Evolutionary conservation across 2,113 vertebrate genomes (phyloP), one percentile per base, ranked within the genome.

Genomic region (Lasiurus borealis): DNA sequence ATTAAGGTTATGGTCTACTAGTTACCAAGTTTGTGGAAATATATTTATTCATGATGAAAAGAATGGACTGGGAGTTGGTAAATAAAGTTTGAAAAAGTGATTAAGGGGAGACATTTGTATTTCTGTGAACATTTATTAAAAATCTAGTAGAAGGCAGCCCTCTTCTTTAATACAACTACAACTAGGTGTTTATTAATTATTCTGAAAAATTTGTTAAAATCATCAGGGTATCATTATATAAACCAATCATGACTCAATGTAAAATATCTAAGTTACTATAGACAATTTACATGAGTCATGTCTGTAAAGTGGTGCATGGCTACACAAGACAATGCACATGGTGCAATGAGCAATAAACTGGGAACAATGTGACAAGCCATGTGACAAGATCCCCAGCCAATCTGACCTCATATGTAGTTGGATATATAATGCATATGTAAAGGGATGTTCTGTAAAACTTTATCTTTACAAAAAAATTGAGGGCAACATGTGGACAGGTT

Each of bases 21-120:
- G 23, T 48, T 29, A 34, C 1, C n/a, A 48, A 85, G 15, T 34
- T 59, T 71, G 52, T 44, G 71, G 64, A 59, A 83, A 71, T 66
- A 52, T 16, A 46, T 46, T 92, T 64, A 44, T 50, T 16, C 40
- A 44, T 52, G 15, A 85, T 81, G 21, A 88, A 75, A 80, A 91
- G 3, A n/a, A 40, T 36, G 85, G 36, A 57, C 48, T 59, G 15
- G 23, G 46, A 66, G 27, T 44, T 88, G 93, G 12, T 88, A 94
- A 78, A 31, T 64, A 77, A 83, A 91, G 19, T 73, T 27, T 73
- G n/a, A 48, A 29, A 73, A 66, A 5, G 3, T 66, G 18, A 12
- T 27, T 91, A 73, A 66, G 72, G 88, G 46, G 66, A 91, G 68
- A 78, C 6, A 2, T 83, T 84, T 96, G 62, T 31, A 48, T 88